Base-by-base conservation (phyloP, 2,888 invertebrate genomes). In the Acleris holmiana region DNA sequence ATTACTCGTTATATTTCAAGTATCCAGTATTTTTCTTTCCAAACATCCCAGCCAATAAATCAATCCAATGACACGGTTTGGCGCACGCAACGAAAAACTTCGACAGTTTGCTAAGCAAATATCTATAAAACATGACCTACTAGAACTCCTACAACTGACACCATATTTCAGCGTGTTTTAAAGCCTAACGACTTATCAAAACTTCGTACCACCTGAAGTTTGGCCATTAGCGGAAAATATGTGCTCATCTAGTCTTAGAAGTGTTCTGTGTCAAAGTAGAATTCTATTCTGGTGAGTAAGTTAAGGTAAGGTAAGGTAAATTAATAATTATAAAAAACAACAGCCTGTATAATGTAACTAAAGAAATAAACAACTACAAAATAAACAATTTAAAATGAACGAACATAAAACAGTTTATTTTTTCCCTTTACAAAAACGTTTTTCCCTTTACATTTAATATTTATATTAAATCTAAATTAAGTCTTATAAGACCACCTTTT, bases 191-290 rank as follows among this genome's bases (percentile, higher is more conserved):
- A 81, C 81, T 80, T 76, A 77, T 77, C 77, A 66, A 72, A 79
- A 83, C 79, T 78, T 72, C 76, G 75, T 75, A 77, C 74, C 74
- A 76, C 80, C 76, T 79, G 78, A 70, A 91, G 82, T 91, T 90
- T 79, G 83, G 83, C 85, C 87, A 85, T 91, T 89, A 89, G 79
- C 83, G 84, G 80, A 83, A 90, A 89, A 87, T 89, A 88, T 85
- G 84, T 83, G 83, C 87, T 84, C 84, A 82, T 86, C 86, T 89
- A 90, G 65, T 50, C 86, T 86, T 87, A 80, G 82, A 89, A 88
- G 87, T 86, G 86, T 86, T 78, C 78, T 79, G 83, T 77, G 78
- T 69, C 73, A 74, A 76, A 75, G 75, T 75, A 72, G 69, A 71
- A 73, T 71, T 71, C 69, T 78, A 65, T 65, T 64, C 25, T 25